Evolutionary conservation across 2,888 invertebrate genomes (phyloP), one percentile per base, ranked within the genome.

Genomic region (Hirtodrosophila duncani): DNA sequence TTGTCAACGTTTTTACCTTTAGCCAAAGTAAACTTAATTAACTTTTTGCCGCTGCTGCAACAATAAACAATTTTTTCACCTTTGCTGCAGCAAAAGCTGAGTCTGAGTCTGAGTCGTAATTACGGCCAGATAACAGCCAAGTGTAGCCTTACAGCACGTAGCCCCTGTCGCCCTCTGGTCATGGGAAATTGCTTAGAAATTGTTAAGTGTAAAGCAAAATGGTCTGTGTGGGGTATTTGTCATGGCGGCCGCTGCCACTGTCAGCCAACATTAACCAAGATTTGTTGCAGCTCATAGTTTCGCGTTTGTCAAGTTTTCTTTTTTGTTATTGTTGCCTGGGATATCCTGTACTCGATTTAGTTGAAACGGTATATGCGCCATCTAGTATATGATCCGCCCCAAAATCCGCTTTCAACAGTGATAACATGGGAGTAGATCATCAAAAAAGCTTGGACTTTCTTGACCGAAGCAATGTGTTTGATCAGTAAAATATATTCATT

Each of bases 1-100:
- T 77, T 79, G 70, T 78, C 79, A 78, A 79, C 75, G 70, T 67
- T 72, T 72, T 77, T 68, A 61, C 65, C 51, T 48, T 59, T 56
- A 55, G 81, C 67, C 43, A 70, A 81, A 78, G 79, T 75, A 77
- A 77, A 77, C 75, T 81, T 65, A 77, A 77, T 77, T 77, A 77
- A 77, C 81, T 77, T 77, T 81, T 79, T 81, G 69, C 81, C 46
- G 55, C 45, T 23, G 44, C 41, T 42, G 75, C 45, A 57, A 75
- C 81, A 75, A 81, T 75, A 75, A 74, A 75, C 79, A 69, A 74
- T 75, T 74, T 75, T 70, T 58, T 57, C 39, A 51, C 46, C 49
- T 57, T 48, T 37, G 24, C 53, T 41, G 24, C 62, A 46, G 37
- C 5, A 4, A 3, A 3, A n/a, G 29, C 49, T 29, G 43, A 5